A percentile compares a stretch with the other conserved stretches of the same genome.
Conservation (phyloP, 2,888 invertebrate species). For the Drosophila emarginata region DNA sequence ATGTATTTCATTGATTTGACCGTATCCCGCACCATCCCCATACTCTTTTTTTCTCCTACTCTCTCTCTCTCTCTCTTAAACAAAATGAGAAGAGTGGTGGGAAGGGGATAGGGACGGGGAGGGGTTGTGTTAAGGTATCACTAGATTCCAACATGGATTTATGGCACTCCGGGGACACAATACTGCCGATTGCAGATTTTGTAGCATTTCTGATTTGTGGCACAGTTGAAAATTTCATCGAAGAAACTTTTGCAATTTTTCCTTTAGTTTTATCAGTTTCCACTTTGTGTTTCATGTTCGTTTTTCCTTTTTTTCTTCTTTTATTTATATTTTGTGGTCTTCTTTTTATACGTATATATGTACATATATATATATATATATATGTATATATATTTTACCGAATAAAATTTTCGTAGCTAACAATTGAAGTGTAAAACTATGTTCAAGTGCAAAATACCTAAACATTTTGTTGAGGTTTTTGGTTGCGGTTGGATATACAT, state of each 20-base stretch:
- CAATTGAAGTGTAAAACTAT: constrained; percentile 7
- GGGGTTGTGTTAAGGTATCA: constrained; percentile 32
- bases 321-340: background rate
- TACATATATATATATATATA: too few species aligned
- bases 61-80: background rate
- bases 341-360: background rate
- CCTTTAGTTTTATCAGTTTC: constrained; percentile 5
- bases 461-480: constrained; percentile 13
- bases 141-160: constrained; percentile 67
- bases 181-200: constrained; percentile 46
- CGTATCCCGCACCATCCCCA: background rate
- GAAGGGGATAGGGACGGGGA: background rate
- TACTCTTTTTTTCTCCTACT: background rate
- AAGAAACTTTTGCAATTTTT: constrained; percentile 35
- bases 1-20: constrained; percentile 29
- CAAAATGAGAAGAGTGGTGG: background rate
- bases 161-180: constrained; percentile 65
- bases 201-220: constrained; percentile 67
- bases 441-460: constrained; percentile 8
- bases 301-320: background rate
- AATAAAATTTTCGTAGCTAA: background rate
- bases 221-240: constrained; percentile 47
- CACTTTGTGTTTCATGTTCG: background rate
- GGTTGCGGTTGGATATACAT: background rate
- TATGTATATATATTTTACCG: background rate